phyloP scores from a whole-genome alignment of 1,140 invertebrate genomes.

The Drosophila punjabiensis region DNA sequence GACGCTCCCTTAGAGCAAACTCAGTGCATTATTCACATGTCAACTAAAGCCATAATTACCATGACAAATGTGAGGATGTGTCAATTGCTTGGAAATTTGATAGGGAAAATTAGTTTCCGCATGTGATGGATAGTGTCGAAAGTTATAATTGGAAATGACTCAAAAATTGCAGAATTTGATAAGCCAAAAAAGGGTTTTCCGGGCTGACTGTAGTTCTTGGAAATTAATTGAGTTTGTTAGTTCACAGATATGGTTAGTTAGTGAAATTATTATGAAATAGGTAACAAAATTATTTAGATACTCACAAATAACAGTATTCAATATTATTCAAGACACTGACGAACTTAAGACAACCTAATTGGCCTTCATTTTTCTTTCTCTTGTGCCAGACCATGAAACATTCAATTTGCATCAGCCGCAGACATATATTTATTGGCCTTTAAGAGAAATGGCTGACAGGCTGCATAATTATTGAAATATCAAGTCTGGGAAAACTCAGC shows the following conservation, averaged over 20 bases:
- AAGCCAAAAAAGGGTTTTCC: background rate
- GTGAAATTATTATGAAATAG: too few relatives aligned
- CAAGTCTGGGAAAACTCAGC: slow-evolving; percentile 38
- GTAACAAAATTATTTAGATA: too few relatives aligned
- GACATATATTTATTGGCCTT: slow-evolving; percentile 44
- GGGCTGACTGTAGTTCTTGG: too few relatives aligned
- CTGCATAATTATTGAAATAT: slow-evolving; percentile 51
- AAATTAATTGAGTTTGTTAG: background rate
- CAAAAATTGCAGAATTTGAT: background rate
- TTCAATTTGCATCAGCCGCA: slow-evolving; percentile 37
- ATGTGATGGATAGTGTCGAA: slow-evolving; percentile 17
- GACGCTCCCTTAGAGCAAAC: background rate
- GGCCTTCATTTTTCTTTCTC: slow-evolving; percentile 28
- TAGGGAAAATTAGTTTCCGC: slow-evolving; percentile 17
- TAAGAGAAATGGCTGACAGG: slow-evolving; percentile 41
- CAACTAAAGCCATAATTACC: slow-evolving; percentile 1
- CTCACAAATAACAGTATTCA: background rate
- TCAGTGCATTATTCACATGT: slow-evolving; percentile 10
- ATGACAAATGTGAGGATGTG: slow-evolving; percentile 25
- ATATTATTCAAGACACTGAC: background rate
- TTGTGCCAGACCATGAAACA: slow-evolving; percentile 17
- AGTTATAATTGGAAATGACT: slow-evolving; percentile 13
- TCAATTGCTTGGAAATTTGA: slow-evolving; percentile 13
- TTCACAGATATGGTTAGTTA: background rate
- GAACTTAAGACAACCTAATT: slow-evolving; percentile 18